These are phyloP conservation scores for Coracias cyanogaster DNA, from an alignment of 2,797 vertebrate species.

Conservation along the genomic window DNA sequence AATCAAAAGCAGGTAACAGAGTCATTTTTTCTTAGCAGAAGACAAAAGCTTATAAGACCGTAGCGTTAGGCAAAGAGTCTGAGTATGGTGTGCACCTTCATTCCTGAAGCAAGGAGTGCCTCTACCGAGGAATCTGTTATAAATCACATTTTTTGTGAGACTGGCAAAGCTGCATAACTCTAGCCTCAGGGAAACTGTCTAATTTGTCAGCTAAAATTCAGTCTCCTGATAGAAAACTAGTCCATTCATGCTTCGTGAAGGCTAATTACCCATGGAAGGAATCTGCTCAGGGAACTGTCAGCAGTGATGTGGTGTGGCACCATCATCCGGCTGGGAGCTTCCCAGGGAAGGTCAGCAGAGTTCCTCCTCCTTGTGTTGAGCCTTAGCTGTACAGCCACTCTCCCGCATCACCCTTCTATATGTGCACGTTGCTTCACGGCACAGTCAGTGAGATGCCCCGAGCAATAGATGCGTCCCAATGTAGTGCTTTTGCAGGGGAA, in stretches of 20 bases:
- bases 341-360: not conserved
- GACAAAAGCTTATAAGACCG: slow-evolving; percentile 4
- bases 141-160: slow-evolving; percentile 78
- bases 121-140: slow-evolving; percentile 71
- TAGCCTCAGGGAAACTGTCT: slow-evolving; percentile 79
- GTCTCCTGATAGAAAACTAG: slow-evolving; percentile 74
- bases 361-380: not conserved
- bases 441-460: accelerated
- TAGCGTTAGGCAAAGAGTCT: not conserved
- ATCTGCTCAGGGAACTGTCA: slow-evolving; percentile 66
- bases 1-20: not conserved
- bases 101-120: slow-evolving; percentile 77
- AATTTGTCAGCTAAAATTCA: slow-evolving; percentile 81
- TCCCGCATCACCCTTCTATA: not conserved
- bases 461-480: not conserved
- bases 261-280: slow-evolving; percentile 71
- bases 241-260: slow-evolving; percentile 72
- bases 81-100: slow-evolving; percentile 32
- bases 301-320: slow-evolving; percentile 31
- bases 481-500: not conserved
- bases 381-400: not conserved
- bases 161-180: slow-evolving; percentile 73
- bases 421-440: accelerated
- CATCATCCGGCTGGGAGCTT: not conserved
- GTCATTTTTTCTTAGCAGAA: not conserved